Evolutionary conservation across 2,113 vertebrate species (phyloP), one percentile per base, ranked within the genome.

Genomic region (Gambusia affinis): DNA sequence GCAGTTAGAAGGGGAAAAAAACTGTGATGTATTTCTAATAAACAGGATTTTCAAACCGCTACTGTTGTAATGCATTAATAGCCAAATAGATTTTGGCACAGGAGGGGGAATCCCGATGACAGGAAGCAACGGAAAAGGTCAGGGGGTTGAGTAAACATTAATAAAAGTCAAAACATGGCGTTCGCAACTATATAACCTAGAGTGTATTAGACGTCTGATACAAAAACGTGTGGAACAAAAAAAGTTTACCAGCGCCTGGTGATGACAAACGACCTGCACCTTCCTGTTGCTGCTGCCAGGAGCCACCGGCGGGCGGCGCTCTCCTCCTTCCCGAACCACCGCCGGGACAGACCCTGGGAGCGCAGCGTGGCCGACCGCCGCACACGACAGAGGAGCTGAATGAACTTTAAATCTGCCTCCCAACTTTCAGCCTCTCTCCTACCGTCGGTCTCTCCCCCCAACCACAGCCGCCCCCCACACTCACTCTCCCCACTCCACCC

Each of bases 351-450:
- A 86, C 82, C 44, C 72, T 37, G 33, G 74, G 70, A 72, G 81
- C 66, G 61, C 85, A 61, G 80, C 64, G 54, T 12, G 75, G 69
- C 77, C 72, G 69, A 75, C 72, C 72, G 67, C 76, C 72, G 71
- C 79, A 57, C 51, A 57, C 24, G 51, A 57, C 51, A 44, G 78
- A 70, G 39, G 14, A 17, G 74, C 87, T 88, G 85, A 76, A 89
- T 86, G 67, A 88, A 92, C 89, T 92, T 92, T 89, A 83, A 84
- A 89, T 86, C 62, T 70, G 80, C 73, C 80, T 79, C 82, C 31
- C 84, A 91, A 90, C 87, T 85, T 87, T 88, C 78, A 0, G 60
- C 24, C 3, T 39, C 30, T 31, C 67, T 31, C 67, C 2, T 63
- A 12, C 67, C 66, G 47, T 17, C 69, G 30, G 51, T 33, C 14